Percentiles rank a stretch among this genome's conserved stretches.
phyloP scores from a whole-genome alignment of 2,888 invertebrate species.

The Drosophila nr. medialis region DNA sequence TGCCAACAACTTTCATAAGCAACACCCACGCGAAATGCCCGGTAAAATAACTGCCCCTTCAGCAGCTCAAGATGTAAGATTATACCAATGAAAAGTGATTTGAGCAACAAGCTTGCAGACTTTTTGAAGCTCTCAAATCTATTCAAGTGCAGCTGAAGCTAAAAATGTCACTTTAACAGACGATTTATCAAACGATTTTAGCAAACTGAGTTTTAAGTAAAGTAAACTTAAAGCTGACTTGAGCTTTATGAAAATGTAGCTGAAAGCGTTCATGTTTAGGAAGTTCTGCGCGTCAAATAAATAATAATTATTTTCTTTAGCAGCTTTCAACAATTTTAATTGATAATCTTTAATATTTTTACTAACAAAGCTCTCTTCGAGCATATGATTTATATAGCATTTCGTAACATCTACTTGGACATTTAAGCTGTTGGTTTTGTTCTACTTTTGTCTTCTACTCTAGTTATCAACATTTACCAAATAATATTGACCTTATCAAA shows the following conservation, averaged over 20 bases:
- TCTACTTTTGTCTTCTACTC: neutral
- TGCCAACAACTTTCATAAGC: conserved; percentile 50
- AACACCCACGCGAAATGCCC: conserved; percentile 47
- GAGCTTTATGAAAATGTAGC: neutral
- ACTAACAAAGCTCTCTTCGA: neutral
- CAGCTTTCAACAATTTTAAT: neutral
- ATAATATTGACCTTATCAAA: conserved; percentile 17
- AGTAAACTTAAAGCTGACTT: neutral
- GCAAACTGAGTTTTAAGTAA: neutral
- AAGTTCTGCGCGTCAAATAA: neutral
- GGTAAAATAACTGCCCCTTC: conserved; percentile 38
- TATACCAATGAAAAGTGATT: conserved; percentile 33
- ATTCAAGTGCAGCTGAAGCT: neutral
- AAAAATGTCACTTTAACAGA: neutral
- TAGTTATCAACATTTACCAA: no score
- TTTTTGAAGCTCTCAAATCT: conserved; percentile 3
- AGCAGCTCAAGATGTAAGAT: conserved; percentile 50
- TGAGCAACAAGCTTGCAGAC: conserved; percentile 8
- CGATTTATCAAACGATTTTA: no score
- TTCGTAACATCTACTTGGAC: neutral
- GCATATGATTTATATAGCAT: no score
- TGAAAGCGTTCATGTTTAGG: neutral
- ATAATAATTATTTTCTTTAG: neutral
- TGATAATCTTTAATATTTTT: neutral
- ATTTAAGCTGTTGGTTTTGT: neutral